These are phyloP conservation scores for Drosophila teissieri DNA, from an alignment of 1,140 invertebrate genomes.

Conservation along the genomic window DNA sequence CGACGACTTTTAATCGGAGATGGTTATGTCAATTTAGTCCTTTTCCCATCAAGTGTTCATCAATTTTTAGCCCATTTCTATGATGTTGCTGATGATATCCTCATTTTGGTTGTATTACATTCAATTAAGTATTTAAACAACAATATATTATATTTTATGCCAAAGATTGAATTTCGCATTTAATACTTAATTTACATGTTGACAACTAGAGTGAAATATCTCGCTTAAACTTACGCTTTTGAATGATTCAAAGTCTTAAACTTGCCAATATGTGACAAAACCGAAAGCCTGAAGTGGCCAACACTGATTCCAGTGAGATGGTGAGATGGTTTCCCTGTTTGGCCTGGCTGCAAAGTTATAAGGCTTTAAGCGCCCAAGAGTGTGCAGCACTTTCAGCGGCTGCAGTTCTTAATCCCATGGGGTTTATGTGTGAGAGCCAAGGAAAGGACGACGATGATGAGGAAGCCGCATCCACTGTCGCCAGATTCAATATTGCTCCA, in stretches of 20 bases:
- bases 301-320: slow-evolving; percentile 1
- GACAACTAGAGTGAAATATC: too few species aligned
- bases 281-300: slow-evolving; percentile 5
- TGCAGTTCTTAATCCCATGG: slow-evolving; percentile 64
- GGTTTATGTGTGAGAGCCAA: slow-evolving; percentile 53
- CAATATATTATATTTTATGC: too few species aligned
- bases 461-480: slow-evolving; percentile 13
- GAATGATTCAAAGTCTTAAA: neutral
- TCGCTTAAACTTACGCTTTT: rapidly evolving
- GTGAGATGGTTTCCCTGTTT: slow-evolving; percentile 1
- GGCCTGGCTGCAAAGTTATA: slow-evolving; percentile 9
- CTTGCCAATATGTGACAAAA: neutral
- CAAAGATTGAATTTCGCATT: too few species aligned
- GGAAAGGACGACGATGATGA: slow-evolving; percentile 34
- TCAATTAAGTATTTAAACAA: too few species aligned
- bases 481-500: slow-evolving; percentile 74
- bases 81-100: too few species aligned
- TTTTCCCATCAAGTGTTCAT: too few species aligned
- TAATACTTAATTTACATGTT: too few species aligned
- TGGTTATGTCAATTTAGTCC: too few species aligned
- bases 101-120: too few species aligned
- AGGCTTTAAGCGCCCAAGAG: slow-evolving; percentile 50
- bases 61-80: too few species aligned
- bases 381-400: slow-evolving; percentile 25
- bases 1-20: neutral